These are phyloP conservation scores for Phasianus colchicus DNA, from an alignment of 2,113 vertebrate genomes.

Conservation along the genomic window DNA sequence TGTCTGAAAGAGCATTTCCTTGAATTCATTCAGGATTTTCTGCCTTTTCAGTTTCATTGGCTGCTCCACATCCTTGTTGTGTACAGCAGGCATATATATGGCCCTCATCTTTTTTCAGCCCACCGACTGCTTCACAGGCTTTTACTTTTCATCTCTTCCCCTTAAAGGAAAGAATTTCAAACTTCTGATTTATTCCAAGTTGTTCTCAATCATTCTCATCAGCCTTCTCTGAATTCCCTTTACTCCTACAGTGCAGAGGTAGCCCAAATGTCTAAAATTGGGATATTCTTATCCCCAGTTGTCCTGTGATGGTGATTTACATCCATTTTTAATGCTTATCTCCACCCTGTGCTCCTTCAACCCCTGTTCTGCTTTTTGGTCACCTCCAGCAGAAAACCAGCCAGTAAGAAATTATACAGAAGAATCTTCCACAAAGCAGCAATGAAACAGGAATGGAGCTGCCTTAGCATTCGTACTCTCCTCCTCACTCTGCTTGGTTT, in stretches of 20 bases:
- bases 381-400: not conserved
- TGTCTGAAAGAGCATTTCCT: not conserved
- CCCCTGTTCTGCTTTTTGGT: not conserved
- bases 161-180: constrained; percentile 14
- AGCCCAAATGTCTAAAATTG: not conserved
- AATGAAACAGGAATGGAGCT: not conserved
- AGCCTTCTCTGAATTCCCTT: not conserved
- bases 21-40: constrained; percentile 5
- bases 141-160: not conserved
- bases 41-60: not conserved
- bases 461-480: not conserved
- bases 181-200: not conserved
- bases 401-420: not conserved
- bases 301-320: not conserved
- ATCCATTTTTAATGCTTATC: not conserved
- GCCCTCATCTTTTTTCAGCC: not conserved
- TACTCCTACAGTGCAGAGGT: not conserved
- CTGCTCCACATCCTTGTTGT: not conserved
- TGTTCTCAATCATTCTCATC: not conserved
- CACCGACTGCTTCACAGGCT: not conserved
- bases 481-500: not conserved
- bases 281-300: constrained; percentile 6
- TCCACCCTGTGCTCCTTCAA: not conserved
- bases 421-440: not conserved
- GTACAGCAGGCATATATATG: not conserved